Percentiles rank a stretch among this genome's conserved stretches.
These are phyloP conservation scores for Morbakka virulenta DNA, from an alignment of 30 jellyfish, hydroid and myxozoan genomes.

Conservation along the genomic window DNA sequence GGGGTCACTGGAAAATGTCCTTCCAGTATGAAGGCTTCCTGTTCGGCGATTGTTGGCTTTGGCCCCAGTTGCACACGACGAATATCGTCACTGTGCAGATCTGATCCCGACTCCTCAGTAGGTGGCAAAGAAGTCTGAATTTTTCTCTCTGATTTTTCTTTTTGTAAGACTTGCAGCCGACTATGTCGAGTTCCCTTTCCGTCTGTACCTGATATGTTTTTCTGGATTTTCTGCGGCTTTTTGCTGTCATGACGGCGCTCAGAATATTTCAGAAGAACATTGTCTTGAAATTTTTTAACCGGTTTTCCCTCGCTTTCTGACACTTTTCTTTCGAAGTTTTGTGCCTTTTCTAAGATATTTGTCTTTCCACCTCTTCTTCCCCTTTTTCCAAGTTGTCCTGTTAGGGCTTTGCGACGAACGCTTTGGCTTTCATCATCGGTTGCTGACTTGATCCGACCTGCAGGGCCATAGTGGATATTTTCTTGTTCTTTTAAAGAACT, in stretches of 20 bases:
- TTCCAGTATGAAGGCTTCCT: not conserved
- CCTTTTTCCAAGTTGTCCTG: not conserved
- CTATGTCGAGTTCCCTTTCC: not conserved
- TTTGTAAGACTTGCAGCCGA: not conserved
- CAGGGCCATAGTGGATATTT: not conserved
- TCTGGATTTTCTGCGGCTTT: not conserved
- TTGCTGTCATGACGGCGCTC: not conserved
- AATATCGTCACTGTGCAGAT: too few relatives aligned
- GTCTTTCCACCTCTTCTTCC: not conserved
- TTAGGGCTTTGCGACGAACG: not conserved
- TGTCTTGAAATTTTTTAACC: too few relatives aligned
- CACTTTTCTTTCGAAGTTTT: not conserved
- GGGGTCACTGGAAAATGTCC: not conserved
- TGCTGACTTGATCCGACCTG: not conserved
- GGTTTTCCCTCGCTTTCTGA: not conserved
- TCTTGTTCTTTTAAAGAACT: too few relatives aligned
- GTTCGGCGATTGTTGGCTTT: not conserved
- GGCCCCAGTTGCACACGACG: not conserved
- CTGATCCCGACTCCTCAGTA: too few relatives aligned
- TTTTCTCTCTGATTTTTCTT: not conserved
- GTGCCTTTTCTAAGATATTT: not conserved
- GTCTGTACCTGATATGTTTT: not conserved
- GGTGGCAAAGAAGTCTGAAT: too few relatives aligned
- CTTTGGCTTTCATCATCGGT: too few relatives aligned
- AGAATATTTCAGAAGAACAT: not conserved